Percentiles rank a stretch among this genome's conserved stretches.
Evolutionary conservation across 2,888 invertebrate genomes (phyloP).

Genomic region (Laspeyria flexula): DNA sequence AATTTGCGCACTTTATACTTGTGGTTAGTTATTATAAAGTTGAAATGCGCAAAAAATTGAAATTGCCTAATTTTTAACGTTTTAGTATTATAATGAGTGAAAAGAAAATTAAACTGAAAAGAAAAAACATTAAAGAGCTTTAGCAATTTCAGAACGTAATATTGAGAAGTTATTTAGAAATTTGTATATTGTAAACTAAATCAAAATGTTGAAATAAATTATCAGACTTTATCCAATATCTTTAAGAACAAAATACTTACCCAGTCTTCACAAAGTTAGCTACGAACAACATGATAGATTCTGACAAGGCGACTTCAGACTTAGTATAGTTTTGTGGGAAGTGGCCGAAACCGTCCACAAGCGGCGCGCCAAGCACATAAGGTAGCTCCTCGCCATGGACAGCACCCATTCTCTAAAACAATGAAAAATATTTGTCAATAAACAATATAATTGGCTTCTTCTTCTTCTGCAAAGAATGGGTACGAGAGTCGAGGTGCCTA

Average conservation of each 20-base stretch:
- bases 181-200: no score
- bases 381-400: conserved; percentile 97
- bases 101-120: no score
- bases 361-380: conserved; percentile 95
- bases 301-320: conserved; percentile 93
- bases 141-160: no score
- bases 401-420: conserved; percentile 93
- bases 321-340: conserved; percentile 95
- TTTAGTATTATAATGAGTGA: no score
- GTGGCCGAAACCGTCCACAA: conserved; percentile 93
- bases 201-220: no score
- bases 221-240: no score
- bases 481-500: no score
- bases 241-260: no score
- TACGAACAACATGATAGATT: conserved; percentile 94
- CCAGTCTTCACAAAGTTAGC: conserved; percentile 95
- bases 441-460: neutral
- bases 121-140: no score
- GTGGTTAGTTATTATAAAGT: neutral
- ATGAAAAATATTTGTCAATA: conserved; percentile 6
- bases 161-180: no score
- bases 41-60: neutral
- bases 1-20: conserved; percentile 28
- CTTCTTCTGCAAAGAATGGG: no score
- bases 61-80: neutral